Evolutionary conservation across 2,797 vertebrate genomes (phyloP), one percentile per base, ranked within the genome.

Genomic region (Eptatretus atami): DNA sequence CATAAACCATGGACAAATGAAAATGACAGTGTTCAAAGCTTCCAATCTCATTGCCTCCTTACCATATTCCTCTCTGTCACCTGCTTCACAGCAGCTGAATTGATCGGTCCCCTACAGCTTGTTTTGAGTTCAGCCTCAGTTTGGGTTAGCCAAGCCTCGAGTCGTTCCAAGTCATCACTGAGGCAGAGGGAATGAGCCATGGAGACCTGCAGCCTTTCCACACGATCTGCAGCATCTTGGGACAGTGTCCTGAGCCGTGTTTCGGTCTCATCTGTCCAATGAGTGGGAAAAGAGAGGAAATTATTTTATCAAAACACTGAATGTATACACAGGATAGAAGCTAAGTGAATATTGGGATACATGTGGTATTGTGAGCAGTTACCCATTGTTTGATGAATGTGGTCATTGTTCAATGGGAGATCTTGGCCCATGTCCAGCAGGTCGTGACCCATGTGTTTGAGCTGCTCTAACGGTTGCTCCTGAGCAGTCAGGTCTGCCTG

Each of bases 341-440:
- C 31, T 44, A 5, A 44, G 31, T 44, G 31, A 44, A 44, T 44
- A 44, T 44, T 44, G 31, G 31, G 3, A 2, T 44, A 44, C 31
- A 44, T 44, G 31, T 44, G 31, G 31, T 44, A 44, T 44, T 44
- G 31, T 44, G 31, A 44, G 31, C 31, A 44, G 31, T 44, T 44
- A 44, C 31, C 31, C 31, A 44, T 44, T 44, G 31, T 44, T 44
- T 44, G 31, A 44, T 44, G 31, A 44, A 44, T 44, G 31, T 44
- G 31, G 31, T 44, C 31, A 10, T 25, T 9, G 12, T 61, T 61
- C 57, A 61, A 10, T n/a, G n/a, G n/a, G 57, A 61, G 57, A 61
- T 61, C 57, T 61, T 61, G n/a, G 9, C 57, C 57, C n/a, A 12
- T 25, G n/a, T 61, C 9, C n/a, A 61, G 57, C 57, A 61, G 57